Base-by-base conservation (phyloP, 2,797 vertebrate species). In the Toxotes lorentzi region DNA sequence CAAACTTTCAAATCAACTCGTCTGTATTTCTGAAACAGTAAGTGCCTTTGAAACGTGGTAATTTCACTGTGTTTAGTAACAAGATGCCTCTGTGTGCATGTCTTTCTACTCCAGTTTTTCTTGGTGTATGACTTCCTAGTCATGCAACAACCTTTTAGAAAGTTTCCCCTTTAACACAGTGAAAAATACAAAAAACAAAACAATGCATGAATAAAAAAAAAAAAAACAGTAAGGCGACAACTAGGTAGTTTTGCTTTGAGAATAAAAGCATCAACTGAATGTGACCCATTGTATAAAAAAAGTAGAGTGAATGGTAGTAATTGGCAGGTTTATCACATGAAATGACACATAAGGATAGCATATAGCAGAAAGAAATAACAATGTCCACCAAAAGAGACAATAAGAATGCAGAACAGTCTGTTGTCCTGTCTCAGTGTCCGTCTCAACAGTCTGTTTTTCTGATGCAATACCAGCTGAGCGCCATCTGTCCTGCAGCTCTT, bases 271-370 rank as follows among this genome's bases (percentile, higher is more conserved):
- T 81, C 69, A 71, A 83, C 66, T 83, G 76, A 88, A 88, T 32
- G 60, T 86, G 81, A 91, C 80, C 86, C 81, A 90, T 79, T 41
- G 19, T 71, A 81, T 89, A 66, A 73, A 88, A 87, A 84, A 78
- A 62, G 19, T 40, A 74, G 72, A 86, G 65, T 90, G 64, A 89
- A 92, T 77, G 61, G 83, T 85, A 89, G 89, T 91, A 91, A 30
- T 74, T 74, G 85, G 76, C 83, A 88, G 75, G 81, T 70, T 85
- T 59, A 73, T 71, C 71, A 83, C 85, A 85, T 83, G 81, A 59
- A 89, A 88, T 71, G 70, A 76, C 51, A 88, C 30, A 10, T 57
- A 67, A 73, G 16, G 53, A 73, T 59, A 81, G 60, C 62, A 69
- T 64, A 50, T 61, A 70, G 51, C 67, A 81, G 48, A 48, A 83